Evolutionary conservation across 1,140 invertebrate species (phyloP).

Genomic region (Stratiolaelaps scimitus): DNA sequence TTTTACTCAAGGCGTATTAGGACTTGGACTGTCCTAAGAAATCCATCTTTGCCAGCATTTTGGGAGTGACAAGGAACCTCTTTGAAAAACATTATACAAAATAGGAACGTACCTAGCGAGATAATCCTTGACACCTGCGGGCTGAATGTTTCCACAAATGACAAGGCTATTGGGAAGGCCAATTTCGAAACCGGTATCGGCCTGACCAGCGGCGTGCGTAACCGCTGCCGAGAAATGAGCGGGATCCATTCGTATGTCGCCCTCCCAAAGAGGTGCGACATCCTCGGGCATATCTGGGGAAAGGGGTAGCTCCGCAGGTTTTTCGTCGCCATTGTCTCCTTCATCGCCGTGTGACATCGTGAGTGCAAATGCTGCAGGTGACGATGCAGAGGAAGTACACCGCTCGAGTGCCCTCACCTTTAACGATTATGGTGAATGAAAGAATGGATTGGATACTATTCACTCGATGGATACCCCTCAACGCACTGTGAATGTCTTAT

Average conservation of each 20-base stretch:
- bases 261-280: background rate
- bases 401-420: background rate
- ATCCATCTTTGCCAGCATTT: too few species aligned
- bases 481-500: background rate
- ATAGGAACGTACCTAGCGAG: background rate
- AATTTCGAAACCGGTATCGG: slow-evolving; percentile 12
- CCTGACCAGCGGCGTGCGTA: background rate
- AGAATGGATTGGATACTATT: background rate
- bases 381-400: background rate
- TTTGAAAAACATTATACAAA: background rate
- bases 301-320: background rate
- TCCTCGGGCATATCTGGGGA: background rate
- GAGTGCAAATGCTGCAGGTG: background rate
- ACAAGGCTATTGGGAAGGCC: slow-evolving; percentile 12
- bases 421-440: background rate
- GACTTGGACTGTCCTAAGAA: too few species aligned
- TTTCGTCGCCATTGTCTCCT: background rate
- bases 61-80: background rate
- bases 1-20: background rate
- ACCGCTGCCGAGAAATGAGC: background rate
- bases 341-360: background rate
- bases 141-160: slow-evolving; percentile 24
- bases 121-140: slow-evolving; percentile 24
- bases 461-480: slow-evolving; percentile 1
- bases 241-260: slow-evolving; percentile 8